Conservation (phyloP, 2,888 invertebrate species). For the Ichneumoninae sp. region DNA sequence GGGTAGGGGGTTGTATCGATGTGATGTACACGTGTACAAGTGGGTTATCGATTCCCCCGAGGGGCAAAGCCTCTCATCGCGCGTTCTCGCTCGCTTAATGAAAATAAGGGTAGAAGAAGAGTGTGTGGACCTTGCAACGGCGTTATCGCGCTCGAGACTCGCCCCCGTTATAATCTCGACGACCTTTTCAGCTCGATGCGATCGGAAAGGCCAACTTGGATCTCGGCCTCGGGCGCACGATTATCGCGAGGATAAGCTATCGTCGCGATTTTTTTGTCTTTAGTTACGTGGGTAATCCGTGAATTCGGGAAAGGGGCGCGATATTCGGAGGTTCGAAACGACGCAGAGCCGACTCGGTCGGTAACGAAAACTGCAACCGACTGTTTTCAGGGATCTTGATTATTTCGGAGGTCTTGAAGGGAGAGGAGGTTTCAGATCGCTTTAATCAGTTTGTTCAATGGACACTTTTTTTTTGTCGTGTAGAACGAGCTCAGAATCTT, state of each 20-base stretch:
- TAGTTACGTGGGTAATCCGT: not conserved
- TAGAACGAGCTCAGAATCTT: not conserved
- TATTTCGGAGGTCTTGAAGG: not conserved
- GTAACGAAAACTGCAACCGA: not conserved
- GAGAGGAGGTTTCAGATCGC: too few species aligned
- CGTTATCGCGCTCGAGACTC: constrained; percentile 71
- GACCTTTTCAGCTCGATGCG: constrained; percentile 66
- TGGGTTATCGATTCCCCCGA: constrained; percentile 81
- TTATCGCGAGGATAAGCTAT: not conserved
- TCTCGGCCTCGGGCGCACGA: constrained; percentile 23
- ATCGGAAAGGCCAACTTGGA: constrained; percentile 61
- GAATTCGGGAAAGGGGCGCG: not conserved
- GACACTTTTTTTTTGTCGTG: not conserved
- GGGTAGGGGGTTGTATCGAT: constrained; percentile 71
- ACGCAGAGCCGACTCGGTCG: not conserved
- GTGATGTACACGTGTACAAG: constrained; percentile 80
- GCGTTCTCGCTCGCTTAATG: constrained; percentile 74
- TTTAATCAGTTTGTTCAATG: not conserved
- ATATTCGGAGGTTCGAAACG: not conserved
- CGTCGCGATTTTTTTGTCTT: not conserved
- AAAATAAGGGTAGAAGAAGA: constrained; percentile 76
- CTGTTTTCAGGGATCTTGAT: not conserved
- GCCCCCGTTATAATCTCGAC: constrained; percentile 65
- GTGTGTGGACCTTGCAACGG: constrained; percentile 69
- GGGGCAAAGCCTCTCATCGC: constrained; percentile 74